Evolutionary conservation across 2,888 invertebrate species (phyloP).

Genomic region (Heteromurus nitidus): DNA sequence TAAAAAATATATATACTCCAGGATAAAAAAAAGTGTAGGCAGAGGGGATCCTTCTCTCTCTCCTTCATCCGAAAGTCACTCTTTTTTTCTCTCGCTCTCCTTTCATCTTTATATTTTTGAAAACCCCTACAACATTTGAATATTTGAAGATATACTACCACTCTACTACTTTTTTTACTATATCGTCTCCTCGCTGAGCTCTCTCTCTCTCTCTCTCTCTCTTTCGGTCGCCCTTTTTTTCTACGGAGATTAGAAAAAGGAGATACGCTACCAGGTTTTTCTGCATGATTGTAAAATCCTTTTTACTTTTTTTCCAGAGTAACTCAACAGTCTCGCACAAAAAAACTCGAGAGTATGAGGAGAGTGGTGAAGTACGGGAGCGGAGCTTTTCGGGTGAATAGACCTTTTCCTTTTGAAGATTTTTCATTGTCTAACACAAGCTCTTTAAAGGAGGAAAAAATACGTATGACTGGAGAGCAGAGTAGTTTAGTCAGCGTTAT

Average conservation of each 20-base stretch:
- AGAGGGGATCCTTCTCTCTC: conserved; percentile 39
- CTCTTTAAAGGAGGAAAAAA: neutral
- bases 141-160: conserved; percentile 28
- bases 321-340: conserved; percentile 1
- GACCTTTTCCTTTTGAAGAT: conserved; percentile 7
- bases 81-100: no score
- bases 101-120: conserved; percentile 60
- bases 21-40: neutral
- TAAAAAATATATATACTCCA: neutral
- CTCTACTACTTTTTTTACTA: neutral
- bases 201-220: neutral
- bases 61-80: conserved; percentile 43
- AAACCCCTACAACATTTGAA: conserved; percentile 53
- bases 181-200: conserved; percentile 25
- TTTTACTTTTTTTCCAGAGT: conserved; percentile 9
- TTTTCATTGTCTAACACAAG: neutral
- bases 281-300: conserved; percentile 50
- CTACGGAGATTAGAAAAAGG: conserved; percentile 51
- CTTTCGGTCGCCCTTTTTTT: conserved; percentile 24
- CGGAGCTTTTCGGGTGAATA: neutral
- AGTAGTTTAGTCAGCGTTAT: no score
- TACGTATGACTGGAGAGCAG: neutral
- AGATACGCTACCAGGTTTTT: conserved; percentile 44
- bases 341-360: no score
- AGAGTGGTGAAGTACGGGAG: neutral